Base-by-base conservation (phyloP, 2,888 invertebrate species). In the Onthophagus sagittarius region DNA sequence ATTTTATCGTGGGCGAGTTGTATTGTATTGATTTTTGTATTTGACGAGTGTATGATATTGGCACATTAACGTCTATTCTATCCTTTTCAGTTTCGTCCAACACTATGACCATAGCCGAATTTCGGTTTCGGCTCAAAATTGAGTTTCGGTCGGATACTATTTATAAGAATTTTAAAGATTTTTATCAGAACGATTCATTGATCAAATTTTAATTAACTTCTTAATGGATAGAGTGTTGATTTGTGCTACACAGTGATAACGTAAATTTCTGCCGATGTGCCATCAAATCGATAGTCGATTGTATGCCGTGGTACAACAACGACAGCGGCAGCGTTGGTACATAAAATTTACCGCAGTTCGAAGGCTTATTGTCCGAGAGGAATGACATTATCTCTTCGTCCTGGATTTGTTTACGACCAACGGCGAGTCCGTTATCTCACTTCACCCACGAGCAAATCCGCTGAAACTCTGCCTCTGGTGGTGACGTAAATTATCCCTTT, bases 321-420 rank as follows among this genome's bases (percentile, higher is more conserved):
- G 31, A 6, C 31, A 31, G 23, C 32, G 31, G n/a, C 31, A 14
- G 15, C 23, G 5, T 64, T 13, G 15, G 64, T 64, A 32, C 67
- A 23, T 15, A n/a, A 67, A 67, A 67, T 67, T 67, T 67, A 67
- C 15, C 67, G 67, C 67, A 32, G 67, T 31, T 31, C 31, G 31
- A 32, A 67, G n/a, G 67, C 31, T 67, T 67, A 67, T 67, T 67
- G 67, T 67, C 32, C 67, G 31, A 32, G 67, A 23, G 32, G 31
- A 67, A n/a, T 67, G 67, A 67, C 67, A 23, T 67, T 67, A 67
- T 67, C 67, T 67, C 23, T 67, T 67, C 23, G 67, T 15, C 9
- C 67, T n/a, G 32, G 67, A 67, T 67, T 67, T 67, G 67, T 67
- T 67, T 67, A 67, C 67, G 67, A 67, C 32, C 67, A n/a, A 32